phyloP scores from a whole-genome alignment of 2,113 vertebrate genomes.

The Burhinus oedicnemus region DNA sequence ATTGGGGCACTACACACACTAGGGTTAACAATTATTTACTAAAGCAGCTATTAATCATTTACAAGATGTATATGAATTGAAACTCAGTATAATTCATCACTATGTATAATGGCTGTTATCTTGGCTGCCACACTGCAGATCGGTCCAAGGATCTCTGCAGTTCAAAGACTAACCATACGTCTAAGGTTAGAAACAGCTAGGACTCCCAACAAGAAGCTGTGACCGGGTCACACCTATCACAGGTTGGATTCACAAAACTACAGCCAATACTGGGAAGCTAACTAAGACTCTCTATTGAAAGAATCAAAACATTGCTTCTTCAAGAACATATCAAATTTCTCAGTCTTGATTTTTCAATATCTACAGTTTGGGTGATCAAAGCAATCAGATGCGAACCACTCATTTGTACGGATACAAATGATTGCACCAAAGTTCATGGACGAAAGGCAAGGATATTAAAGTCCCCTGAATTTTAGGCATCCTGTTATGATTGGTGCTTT shows the following conservation, averaged over 20 bases:
- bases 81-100: neutral
- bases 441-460: neutral
- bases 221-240: neutral
- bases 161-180: neutral
- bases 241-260: neutral
- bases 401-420: neutral
- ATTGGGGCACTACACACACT: neutral
- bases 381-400: neutral
- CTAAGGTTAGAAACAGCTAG: neutral
- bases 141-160: neutral
- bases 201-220: neutral
- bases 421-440: neutral
- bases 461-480: neutral
- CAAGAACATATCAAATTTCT: neutral
- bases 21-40: constrained; percentile 34
- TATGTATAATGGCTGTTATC: neutral
- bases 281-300: neutral
- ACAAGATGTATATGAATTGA: neutral
- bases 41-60: constrained; percentile 26
- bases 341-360: neutral
- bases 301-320: neutral
- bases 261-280: neutral
- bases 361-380: neutral
- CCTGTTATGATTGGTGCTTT: neutral
- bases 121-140: neutral